Percentiles rank a stretch among this genome's conserved stretches.
Evolutionary conservation across 2,797 vertebrate genomes (phyloP).

Genomic region (Psittacula echo): DNA sequence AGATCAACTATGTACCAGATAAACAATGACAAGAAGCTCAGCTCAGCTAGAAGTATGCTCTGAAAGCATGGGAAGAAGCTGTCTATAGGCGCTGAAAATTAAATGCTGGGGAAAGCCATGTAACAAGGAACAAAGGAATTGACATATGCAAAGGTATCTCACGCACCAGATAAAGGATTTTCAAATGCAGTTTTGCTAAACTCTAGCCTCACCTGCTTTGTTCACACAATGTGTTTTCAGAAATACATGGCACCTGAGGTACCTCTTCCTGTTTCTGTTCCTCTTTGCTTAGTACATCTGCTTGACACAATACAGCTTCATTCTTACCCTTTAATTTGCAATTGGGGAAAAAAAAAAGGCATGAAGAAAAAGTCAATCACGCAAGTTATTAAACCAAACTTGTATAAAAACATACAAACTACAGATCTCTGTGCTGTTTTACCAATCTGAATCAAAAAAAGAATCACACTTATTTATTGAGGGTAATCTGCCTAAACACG

Average conservation of each 20-base stretch:
- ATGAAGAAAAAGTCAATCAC: neutral
- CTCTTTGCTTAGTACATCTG: constrained; percentile 17
- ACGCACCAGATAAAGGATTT: neutral
- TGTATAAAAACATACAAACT: neutral
- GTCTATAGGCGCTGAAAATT: neutral
- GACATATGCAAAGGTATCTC: neutral
- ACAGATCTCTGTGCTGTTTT: neutral
- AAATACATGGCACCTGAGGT: neutral
- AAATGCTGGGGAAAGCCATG: neutral
- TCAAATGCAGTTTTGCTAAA: neutral
- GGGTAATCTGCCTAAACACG: neutral
- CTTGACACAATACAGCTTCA: constrained; percentile 41
- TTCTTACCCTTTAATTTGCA: constrained; percentile 53
- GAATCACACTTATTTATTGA: neutral
- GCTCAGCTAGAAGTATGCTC: neutral
- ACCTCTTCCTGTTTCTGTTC: constrained; percentile 17
- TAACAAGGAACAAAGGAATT: neutral
- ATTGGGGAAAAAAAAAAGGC: neutral
- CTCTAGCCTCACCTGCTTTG: constrained; percentile 65
- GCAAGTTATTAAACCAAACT: neutral
- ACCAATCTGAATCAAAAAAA: neutral
- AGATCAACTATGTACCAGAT: neutral
- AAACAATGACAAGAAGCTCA: neutral
- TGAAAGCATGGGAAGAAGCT: neutral
- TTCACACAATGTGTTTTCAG: constrained; percentile 19